Evolutionary conservation across 2,888 invertebrate species (phyloP), one percentile per base, ranked within the genome.

Genomic region (Ferdinandea cuprea): DNA sequence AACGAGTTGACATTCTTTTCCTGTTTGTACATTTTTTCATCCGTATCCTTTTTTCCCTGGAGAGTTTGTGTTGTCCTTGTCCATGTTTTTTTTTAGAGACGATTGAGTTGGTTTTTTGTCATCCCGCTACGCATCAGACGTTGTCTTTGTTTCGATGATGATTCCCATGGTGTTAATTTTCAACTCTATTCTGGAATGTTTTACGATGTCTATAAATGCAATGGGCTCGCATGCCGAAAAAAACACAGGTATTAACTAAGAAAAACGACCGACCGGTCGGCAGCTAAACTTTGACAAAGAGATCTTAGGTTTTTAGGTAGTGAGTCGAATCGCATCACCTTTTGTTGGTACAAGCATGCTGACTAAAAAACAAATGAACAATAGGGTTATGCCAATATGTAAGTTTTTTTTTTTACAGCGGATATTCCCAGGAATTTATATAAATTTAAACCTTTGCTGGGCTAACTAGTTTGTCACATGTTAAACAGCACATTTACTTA

Each of bases 121-220:
- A 61, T 69, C 30, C 35, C 35, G 37, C 40, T 44, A 50, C 48
- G 40, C 72, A n/a, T n/a, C n/a, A 68, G 83, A 73, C 72, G 37
- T 56, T 78, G 68, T 73, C 78, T 78, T 83, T 78, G 83, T 78
- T 80, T 77, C 59, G 69, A 44, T 25, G 59, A 83, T 66, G 61
- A 74, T 83, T 85, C 85, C 85, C 85, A 76, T 79, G 79, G 79
- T 77, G 85, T 85, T 85, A 85, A 86, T 86, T 85, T 86, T 80
- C 85, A 86, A 81, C 86, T 73, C 86, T 78, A 84, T 85, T 72
- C 58, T 78, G 78, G 74, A 71, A 71, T 73, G 71, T 73, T 78
- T 78, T 73, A 76, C 48, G 80, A 44, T 56, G 72, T 52, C 66
- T 58, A 71, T 79, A 79, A 84, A 79, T 72, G 72, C 58, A 77